These are phyloP conservation scores for Dastarcus helophoroides DNA, from an alignment of 2,888 invertebrate species.

Conservation along the genomic window DNA sequence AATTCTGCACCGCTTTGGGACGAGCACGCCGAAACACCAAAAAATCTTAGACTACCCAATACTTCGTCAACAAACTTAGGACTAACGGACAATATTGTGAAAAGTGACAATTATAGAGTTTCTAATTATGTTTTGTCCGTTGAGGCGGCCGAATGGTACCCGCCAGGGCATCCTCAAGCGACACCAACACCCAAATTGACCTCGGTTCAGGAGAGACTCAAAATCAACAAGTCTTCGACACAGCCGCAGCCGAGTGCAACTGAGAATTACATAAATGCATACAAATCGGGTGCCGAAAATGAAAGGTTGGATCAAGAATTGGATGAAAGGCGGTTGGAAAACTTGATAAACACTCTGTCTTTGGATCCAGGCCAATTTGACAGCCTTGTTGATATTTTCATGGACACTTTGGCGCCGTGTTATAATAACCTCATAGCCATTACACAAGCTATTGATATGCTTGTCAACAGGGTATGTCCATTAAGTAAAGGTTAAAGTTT, in stretches of 20 bases:
- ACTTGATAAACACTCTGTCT: constrained; percentile 62
- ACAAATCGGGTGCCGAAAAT: not conserved
- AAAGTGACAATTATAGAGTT: too few species aligned
- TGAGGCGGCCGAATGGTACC: constrained; percentile 51
- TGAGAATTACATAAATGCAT: not conserved
- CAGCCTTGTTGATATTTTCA: constrained; percentile 54
- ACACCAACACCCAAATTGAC: constrained; percentile 5
- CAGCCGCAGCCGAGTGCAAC: not conserved
- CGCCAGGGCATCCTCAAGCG: constrained; percentile 32
- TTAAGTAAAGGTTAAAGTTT: not conserved
- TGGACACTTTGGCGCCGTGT: constrained; percentile 56
- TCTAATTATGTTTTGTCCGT: too few species aligned
- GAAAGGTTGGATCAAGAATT: not conserved
- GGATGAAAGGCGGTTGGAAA: constrained; percentile 49
- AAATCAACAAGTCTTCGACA: constrained; percentile 15
- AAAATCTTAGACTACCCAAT: too few species aligned
- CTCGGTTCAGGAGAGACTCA: constrained; percentile 24
- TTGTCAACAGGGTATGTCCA: constrained; percentile 50
- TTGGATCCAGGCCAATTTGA: constrained; percentile 71
- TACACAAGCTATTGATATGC: constrained; percentile 51
- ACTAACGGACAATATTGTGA: too few species aligned
- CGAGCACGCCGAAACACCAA: too few species aligned
- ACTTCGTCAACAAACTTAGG: too few species aligned
- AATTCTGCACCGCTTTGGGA: too few species aligned
- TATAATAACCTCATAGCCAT: constrained; percentile 51